Base-by-base conservation (phyloP, 2,888 invertebrate genomes). In the Laothoe populi region DNA sequence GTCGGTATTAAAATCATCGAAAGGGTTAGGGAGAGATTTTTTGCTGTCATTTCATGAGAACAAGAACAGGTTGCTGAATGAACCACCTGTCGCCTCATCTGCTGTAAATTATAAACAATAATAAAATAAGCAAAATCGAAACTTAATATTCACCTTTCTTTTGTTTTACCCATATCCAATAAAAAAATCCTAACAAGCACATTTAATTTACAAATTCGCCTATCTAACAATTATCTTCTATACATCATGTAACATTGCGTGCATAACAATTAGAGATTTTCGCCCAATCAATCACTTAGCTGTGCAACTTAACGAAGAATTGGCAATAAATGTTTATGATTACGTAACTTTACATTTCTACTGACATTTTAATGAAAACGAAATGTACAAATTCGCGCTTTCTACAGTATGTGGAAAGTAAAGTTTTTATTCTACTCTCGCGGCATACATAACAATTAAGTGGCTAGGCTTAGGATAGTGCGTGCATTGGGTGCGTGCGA, bases 401-500 rank as follows among this genome's bases (percentile, higher is more conserved):
- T 61, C 60, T 42, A 61, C 53, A 26, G 21, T 53, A 42, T 61
- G 42, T 53, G 42, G 40, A 61, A 61, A 53, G 60, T 53, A 42
- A 61, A 59, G 45, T 59, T 59, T 48, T 61, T 38, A 40, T 61
- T 61, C 26, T 38, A 42, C 64, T 64, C 70, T 67, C 81, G 81
- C 81, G 81, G 81, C 84, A 81, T 81, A 86, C 82, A 84, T 83
- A 90, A 88, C 89, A 90, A 91, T 90, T 88, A 91, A 89, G 86
- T 86, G 89, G 91, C 86, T 88, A 86, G 89, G 82, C 83, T 79
- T 83, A 85, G 91, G 90, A 91, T 87, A 91, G 92, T 92, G 92
- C 92, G 92, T 91, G 92, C 90, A 87, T 79, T 86, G 87, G 87
- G 90, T 91, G 89, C 91, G 91, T 91, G 92, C 90, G 92, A 92